Percentiles rank a stretch among this genome's conserved stretches.
Conservation (phyloP, 2,113 vertebrate genomes). For the Pelodiscus sinensis region DNA sequence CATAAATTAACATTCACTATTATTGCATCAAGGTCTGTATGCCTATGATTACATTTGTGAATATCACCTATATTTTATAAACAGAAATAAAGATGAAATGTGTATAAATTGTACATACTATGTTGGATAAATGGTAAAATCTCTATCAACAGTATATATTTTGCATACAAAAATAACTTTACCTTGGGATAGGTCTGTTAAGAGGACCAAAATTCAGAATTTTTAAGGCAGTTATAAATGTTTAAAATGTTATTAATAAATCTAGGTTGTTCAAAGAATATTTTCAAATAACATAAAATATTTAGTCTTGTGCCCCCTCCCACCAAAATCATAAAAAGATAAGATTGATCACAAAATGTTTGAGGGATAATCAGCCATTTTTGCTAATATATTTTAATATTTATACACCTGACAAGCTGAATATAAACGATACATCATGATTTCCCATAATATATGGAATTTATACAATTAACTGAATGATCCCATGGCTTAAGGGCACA, state of each 20-base stretch:
- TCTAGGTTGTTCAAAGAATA: slow-evolving; percentile 81
- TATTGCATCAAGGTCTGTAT: slow-evolving; percentile 1
- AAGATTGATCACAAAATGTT: slow-evolving; percentile 83
- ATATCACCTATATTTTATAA: slow-evolving; percentile 7
- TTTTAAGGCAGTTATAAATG: slow-evolving; percentile 79
- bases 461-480: slow-evolving; percentile 81
- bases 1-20: not conserved
- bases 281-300: slow-evolving; percentile 86
- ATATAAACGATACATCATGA: slow-evolving; percentile 82
- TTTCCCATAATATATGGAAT: slow-evolving; percentile 81
- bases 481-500: slow-evolving; percentile 80
- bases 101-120: rapidly evolving
- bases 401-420: slow-evolving; percentile 82
- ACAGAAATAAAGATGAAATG: not conserved
- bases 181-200: slow-evolving; percentile 49
- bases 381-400: slow-evolving; percentile 85
- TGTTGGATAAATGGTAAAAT: slow-evolving; percentile 12
- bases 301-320: slow-evolving; percentile 65
- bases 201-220: slow-evolving; percentile 63
- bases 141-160: not conserved
- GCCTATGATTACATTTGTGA: not conserved
- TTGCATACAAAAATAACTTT: slow-evolving; percentile 55
- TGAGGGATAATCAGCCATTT: slow-evolving; percentile 84
- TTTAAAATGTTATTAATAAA: slow-evolving; percentile 83
- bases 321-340: slow-evolving; percentile 75